Evolutionary conservation across 2,888 invertebrate species (phyloP).

Genomic region (Calameuta filiformis): DNA sequence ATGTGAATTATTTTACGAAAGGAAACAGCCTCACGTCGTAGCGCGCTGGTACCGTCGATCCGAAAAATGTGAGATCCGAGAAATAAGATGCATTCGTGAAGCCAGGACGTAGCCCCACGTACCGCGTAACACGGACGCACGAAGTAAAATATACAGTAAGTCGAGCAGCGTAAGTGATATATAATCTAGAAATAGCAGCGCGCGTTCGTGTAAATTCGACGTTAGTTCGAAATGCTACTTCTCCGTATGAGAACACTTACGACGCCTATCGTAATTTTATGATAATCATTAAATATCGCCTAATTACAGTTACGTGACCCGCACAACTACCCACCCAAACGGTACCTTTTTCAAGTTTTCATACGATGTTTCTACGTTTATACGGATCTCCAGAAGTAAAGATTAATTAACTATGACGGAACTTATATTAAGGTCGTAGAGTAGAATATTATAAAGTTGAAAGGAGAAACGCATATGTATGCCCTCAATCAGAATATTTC

Average conservation of each 20-base stretch:
- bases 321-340: constrained; percentile 51
- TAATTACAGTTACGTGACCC: constrained; percentile 53
- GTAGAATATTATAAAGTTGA: constrained; percentile 46
- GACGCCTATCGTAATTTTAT: constrained; percentile 55
- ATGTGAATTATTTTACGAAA: no score
- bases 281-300: constrained; percentile 60
- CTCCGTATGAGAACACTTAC: constrained; percentile 40
- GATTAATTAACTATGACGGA: constrained; percentile 48
- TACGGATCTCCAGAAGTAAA: constrained; percentile 58
- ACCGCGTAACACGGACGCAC: neutral
- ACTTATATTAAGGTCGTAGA: constrained; percentile 60
- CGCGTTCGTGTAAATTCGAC: constrained; percentile 60
- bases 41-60: no score
- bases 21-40: no score
- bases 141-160: constrained; percentile 48
- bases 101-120: neutral
- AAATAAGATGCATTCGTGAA: neutral
- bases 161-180: constrained; percentile 62
- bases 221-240: constrained; percentile 56
- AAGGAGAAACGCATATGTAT: constrained; percentile 45
- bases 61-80: no score
- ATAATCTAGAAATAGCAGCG: constrained; percentile 60
- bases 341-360: constrained; percentile 61
- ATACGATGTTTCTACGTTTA: constrained; percentile 64
- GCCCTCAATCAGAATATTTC: constrained; percentile 53